Conservation (phyloP, 2,888 invertebrate genomes). For the Calameuta pallipes region DNA sequence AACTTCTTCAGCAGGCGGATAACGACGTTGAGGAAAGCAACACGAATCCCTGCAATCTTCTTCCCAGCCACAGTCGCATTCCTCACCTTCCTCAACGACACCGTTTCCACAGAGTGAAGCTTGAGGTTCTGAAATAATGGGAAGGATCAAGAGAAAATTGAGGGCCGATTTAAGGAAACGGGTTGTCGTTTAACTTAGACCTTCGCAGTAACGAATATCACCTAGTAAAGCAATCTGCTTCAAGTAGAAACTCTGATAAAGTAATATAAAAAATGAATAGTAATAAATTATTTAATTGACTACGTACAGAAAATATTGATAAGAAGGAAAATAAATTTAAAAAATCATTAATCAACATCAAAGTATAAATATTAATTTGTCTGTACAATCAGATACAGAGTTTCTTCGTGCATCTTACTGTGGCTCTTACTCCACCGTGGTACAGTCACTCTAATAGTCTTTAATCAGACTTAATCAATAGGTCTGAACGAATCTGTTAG, state of each 20-base stretch:
- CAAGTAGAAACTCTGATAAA: background rate
- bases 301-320: background rate
- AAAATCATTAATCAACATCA: background rate
- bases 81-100: slow-evolving; percentile 95
- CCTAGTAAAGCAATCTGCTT: background rate
- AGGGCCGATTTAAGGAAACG: background rate
- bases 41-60: slow-evolving; percentile 95
- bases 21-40: slow-evolving; percentile 90
- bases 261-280: background rate
- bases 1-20: slow-evolving; percentile 80
- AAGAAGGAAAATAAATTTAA: background rate
- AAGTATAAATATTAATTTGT: background rate
- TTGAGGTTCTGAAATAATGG: slow-evolving; percentile 79
- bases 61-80: slow-evolving; percentile 99
- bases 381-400: background rate
- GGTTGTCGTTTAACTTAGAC: background rate
- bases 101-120: slow-evolving; percentile 98
- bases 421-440: too few species aligned
- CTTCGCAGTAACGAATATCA: background rate
- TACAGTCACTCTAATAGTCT: background rate
- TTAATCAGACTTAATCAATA: background rate
- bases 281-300: background rate
- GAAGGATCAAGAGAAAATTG: background rate
- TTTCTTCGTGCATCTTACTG: background rate
- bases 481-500: background rate